Conservation (phyloP, 2,888 invertebrate genomes). For the Pristionchus fissidentatus region DNA sequence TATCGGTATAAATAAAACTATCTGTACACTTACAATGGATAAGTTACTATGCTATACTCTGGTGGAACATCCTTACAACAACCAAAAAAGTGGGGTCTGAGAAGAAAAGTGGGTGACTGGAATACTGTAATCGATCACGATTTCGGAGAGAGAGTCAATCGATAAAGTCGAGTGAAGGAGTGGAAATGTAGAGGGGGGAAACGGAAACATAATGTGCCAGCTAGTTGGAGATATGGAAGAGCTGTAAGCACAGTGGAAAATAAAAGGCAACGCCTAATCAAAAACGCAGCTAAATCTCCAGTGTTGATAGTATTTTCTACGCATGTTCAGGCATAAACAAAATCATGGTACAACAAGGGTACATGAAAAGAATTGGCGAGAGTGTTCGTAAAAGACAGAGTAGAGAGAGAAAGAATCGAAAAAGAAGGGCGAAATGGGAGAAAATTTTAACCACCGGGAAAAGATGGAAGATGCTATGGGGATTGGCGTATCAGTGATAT, state of each 20-base stretch:
- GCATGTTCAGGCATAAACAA: constrained; percentile 2
- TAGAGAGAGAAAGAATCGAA: too few species aligned
- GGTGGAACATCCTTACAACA: too few species aligned
- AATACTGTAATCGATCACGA: constrained; percentile 21
- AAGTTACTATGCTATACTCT: constrained; percentile 29
- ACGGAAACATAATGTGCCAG: constrained; percentile 25
- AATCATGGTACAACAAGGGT: too few species aligned
- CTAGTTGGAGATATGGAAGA: constrained; percentile 27
- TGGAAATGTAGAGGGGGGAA: neutral
- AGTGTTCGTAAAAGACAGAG: too few species aligned
- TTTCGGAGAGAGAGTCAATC: constrained; percentile 4
- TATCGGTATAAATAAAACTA: constrained; percentile 20
- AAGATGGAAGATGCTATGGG: too few species aligned
- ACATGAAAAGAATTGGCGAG: too few species aligned
- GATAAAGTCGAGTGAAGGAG: constrained; percentile 13
- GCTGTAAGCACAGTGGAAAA: constrained; percentile 22
- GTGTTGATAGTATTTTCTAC: neutral
- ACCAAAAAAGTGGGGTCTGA: too few species aligned
- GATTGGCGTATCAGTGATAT: neutral
- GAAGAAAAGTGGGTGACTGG: neutral
- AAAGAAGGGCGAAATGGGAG: too few species aligned
- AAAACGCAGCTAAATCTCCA: neutral
- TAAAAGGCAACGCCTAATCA: constrained; percentile 2
- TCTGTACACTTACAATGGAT: constrained; percentile 24
- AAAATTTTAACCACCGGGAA: too few species aligned